These are phyloP conservation scores for Cossypha caffra DNA, from an alignment of 2,797 vertebrate genomes.

Conservation along the genomic window DNA sequence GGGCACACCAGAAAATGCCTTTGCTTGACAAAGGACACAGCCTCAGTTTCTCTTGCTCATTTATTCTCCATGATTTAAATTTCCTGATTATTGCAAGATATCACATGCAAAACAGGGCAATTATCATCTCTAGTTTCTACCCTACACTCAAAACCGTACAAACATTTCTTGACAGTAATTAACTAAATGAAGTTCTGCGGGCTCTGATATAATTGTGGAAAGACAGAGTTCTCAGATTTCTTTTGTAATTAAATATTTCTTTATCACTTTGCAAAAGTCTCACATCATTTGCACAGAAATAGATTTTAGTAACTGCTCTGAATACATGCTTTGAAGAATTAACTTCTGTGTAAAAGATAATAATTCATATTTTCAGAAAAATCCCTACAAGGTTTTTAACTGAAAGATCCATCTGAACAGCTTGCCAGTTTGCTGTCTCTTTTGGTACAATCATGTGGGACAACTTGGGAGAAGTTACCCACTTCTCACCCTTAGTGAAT, in stretches of 20 bases:
- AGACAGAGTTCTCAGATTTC: background rate
- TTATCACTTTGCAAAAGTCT: background rate
- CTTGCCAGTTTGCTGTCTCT: background rate
- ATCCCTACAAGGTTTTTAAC: rapidly evolving
- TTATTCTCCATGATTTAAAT: background rate
- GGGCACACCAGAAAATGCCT: background rate
- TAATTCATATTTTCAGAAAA: background rate
- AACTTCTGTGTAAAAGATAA: background rate
- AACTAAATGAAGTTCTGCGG: background rate
- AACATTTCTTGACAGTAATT: background rate
- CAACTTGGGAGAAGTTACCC: background rate
- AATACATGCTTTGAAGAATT: background rate
- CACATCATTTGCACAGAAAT: background rate
- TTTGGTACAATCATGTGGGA: background rate
- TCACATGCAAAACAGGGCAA: background rate
- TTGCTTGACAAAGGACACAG: background rate
- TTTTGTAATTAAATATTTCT: background rate
- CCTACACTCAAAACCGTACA: background rate
- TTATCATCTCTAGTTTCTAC: background rate
- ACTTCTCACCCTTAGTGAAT: background rate
- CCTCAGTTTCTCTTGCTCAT: background rate
- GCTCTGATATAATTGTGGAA: background rate
- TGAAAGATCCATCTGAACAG: background rate
- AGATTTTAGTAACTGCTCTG: background rate
- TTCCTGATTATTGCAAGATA: background rate